Evolutionary conservation across 2,797 vertebrate species (phyloP).

Genomic region (Leuciscus waleckii): DNA sequence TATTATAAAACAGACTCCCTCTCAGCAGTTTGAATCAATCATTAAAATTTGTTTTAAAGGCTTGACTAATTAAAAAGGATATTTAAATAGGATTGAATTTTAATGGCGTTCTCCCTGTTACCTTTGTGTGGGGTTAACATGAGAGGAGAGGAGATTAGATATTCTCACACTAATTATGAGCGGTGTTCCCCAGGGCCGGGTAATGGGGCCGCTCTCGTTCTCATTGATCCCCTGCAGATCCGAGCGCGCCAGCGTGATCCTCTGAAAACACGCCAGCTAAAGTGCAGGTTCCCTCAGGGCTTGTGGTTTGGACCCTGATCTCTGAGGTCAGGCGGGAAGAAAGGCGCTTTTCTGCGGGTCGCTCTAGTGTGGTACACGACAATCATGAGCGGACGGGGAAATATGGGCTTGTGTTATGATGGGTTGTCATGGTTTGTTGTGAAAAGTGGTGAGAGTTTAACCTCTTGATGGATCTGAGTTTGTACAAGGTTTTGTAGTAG

Average conservation of each 20-base stretch:
- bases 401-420: constrained; percentile 23
- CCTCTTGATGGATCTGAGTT: not conserved
- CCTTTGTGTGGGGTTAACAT: constrained; percentile 83
- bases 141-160: constrained; percentile 86
- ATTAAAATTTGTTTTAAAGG: constrained; percentile 85
- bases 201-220: constrained; percentile 68
- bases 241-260: constrained; percentile 52
- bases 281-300: constrained; percentile 64
- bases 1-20: constrained; percentile 70
- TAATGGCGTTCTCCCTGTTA: constrained; percentile 82
- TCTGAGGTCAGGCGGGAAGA: constrained; percentile 76
- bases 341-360: constrained; percentile 66
- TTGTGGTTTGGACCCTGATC: constrained; percentile 74
- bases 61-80: constrained; percentile 87
- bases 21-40: constrained; percentile 82
- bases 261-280: constrained; percentile 49
- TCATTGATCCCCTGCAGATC: constrained; percentile 50
- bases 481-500: not conserved
- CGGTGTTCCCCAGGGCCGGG: constrained; percentile 77
- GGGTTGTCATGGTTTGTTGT: constrained; percentile 7
- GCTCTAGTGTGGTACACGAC: constrained; percentile 21
- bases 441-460: constrained; percentile 15
- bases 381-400: constrained; percentile 10
- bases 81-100: constrained; percentile 86
- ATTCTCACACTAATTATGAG: constrained; percentile 86